Percentiles rank a stretch among this genome's conserved stretches.
Conservation (phyloP, 2,113 vertebrate genomes). For the Alces alces region DNA sequence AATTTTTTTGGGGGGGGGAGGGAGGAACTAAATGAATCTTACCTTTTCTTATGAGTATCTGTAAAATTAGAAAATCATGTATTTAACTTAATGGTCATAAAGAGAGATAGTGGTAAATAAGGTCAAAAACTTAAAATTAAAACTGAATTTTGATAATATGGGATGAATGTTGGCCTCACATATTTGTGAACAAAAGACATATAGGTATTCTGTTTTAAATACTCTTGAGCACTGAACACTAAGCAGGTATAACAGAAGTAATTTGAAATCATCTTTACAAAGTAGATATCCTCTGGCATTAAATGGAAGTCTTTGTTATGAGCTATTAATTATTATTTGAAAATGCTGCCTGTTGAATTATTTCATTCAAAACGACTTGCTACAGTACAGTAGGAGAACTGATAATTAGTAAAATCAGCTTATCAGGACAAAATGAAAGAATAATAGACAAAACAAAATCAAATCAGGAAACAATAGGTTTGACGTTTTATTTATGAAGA, state of each 20-base stretch:
- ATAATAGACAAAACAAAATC: background rate
- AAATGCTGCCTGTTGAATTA: background rate
- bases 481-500: constrained; percentile 28
- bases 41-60: background rate
- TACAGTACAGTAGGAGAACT: background rate
- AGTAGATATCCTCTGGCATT: background rate
- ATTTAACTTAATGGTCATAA: background rate
- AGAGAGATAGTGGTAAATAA: background rate
- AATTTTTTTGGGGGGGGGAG: background rate
- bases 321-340: background rate
- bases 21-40: background rate
- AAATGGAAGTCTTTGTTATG: background rate
- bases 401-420: constrained; percentile 31
- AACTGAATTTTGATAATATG: background rate
- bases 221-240: background rate
- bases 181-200: background rate
- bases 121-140: background rate
- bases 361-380: constrained; percentile 41
- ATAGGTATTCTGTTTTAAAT: background rate
- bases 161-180: background rate
- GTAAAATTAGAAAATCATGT: background rate
- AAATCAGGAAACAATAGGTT: background rate
- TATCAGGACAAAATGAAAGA: background rate
- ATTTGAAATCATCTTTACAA: constrained; percentile 3
- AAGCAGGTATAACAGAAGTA: background rate